phyloP scores from a whole-genome alignment of 2,797 vertebrate species.

The Phataginus tetradactyla region DNA sequence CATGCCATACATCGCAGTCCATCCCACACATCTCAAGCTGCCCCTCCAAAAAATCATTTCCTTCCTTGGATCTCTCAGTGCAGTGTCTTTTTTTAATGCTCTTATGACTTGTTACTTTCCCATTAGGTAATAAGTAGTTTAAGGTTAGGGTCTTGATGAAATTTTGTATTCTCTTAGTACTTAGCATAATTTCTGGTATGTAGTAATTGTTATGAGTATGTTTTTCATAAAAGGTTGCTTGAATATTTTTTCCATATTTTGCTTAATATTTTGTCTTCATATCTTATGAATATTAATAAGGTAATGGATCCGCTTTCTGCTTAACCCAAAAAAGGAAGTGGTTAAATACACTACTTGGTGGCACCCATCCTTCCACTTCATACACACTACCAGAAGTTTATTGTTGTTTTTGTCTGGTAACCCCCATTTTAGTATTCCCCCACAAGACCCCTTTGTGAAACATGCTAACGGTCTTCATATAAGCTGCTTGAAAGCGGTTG shows the following conservation, averaged over 20 bases:
- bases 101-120: neutral
- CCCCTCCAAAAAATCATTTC: neutral
- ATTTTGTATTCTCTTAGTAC: neutral
- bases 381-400: neutral
- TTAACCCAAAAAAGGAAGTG: neutral
- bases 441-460: neutral
- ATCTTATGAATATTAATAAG: neutral
- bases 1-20: neutral
- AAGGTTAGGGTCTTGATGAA: neutral
- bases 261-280: neutral
- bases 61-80: neutral
- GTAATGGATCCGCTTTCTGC: neutral
- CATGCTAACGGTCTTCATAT: neutral
- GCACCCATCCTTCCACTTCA: neutral
- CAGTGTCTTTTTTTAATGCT: neutral
- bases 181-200: neutral
- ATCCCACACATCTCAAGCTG: neutral
- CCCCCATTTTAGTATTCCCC: neutral
- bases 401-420: neutral
- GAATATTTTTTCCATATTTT: neutral
- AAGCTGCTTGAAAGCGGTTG: neutral
- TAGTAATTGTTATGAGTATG: neutral
- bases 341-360: neutral
- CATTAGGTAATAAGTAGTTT: neutral
- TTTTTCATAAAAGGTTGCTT: conserved; percentile 2